Percentiles rank a stretch among this genome's conserved stretches.
phyloP scores from a whole-genome alignment of 2,797 vertebrate genomes.

The Hydrophis major region DNA sequence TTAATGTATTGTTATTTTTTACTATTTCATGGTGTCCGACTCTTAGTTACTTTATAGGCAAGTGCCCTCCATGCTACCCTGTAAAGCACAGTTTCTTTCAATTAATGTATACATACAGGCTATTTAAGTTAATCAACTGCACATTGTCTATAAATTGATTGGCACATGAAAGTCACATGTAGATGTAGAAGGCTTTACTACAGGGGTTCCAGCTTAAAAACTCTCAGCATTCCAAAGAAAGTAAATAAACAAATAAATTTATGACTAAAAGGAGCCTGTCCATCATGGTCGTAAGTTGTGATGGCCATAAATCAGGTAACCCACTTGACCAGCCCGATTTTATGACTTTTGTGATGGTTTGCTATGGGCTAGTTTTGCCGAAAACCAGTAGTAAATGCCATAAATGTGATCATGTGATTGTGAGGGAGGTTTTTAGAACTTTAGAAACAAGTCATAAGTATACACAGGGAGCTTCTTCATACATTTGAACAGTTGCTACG shows the following conservation, averaged over 20 bases:
- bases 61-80: not conserved
- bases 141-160: not conserved
- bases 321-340: not conserved
- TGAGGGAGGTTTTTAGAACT: not conserved
- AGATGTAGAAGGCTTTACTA: not conserved
- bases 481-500: not conserved
- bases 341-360: not conserved
- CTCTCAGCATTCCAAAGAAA: not conserved
- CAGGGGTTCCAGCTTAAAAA: not conserved
- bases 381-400: not conserved
- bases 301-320: not conserved
- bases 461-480: not conserved
- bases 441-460: not conserved
- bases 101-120: not conserved
- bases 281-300: not conserved
- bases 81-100: not conserved
- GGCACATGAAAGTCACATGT: not conserved
- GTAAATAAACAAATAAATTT: not conserved
- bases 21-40: not conserved
- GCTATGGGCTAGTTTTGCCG: not conserved
- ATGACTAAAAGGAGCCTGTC: not conserved
- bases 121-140: not conserved
- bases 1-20: not conserved
- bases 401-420: not conserved
- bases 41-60: not conserved